Conservation (phyloP, 2,113 vertebrate genomes). For the Xiphophorus maculatus region DNA sequence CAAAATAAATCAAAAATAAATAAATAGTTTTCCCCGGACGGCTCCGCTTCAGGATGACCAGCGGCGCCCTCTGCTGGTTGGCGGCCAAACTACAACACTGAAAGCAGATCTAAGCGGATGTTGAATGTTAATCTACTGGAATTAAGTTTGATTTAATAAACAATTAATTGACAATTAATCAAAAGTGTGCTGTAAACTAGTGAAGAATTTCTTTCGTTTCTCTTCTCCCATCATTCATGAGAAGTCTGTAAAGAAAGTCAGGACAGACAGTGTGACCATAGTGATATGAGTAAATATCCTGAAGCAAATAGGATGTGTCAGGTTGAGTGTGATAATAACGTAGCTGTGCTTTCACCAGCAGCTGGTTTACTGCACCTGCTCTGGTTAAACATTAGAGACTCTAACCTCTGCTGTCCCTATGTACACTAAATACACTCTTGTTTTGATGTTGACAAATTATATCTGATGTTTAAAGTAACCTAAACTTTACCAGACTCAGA, state of each 20-base stretch:
- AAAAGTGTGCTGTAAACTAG: too few relatives aligned
- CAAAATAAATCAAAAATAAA: too few relatives aligned
- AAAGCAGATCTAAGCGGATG: too few relatives aligned
- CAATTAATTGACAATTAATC: too few relatives aligned
- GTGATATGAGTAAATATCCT: conserved; percentile 8
- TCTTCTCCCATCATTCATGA: not conserved
- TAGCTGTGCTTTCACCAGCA: not conserved
- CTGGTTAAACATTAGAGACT: conserved; percentile 22
- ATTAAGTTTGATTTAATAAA: too few relatives aligned
- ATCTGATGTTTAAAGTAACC: too few relatives aligned
- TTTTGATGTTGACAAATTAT: not conserved
- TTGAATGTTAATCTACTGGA: too few relatives aligned
- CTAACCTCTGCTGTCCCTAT: not conserved
- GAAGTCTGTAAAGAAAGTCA: conserved; percentile 1
- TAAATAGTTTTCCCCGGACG: too few relatives aligned
- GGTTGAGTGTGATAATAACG: conserved; percentile 22
- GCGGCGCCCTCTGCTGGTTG: too few relatives aligned
- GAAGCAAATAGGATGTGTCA: conserved; percentile 18
- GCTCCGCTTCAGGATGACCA: too few relatives aligned
- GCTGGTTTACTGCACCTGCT: conserved; percentile 12
- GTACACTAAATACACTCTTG: conserved; percentile 11
- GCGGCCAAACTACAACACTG: too few relatives aligned
- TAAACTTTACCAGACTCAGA: too few relatives aligned
- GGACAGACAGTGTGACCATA: conserved; percentile 11
- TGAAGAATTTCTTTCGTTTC: not conserved